Base-by-base conservation (phyloP, 2,797 vertebrate genomes). In the Alosa sapidissima region DNA sequence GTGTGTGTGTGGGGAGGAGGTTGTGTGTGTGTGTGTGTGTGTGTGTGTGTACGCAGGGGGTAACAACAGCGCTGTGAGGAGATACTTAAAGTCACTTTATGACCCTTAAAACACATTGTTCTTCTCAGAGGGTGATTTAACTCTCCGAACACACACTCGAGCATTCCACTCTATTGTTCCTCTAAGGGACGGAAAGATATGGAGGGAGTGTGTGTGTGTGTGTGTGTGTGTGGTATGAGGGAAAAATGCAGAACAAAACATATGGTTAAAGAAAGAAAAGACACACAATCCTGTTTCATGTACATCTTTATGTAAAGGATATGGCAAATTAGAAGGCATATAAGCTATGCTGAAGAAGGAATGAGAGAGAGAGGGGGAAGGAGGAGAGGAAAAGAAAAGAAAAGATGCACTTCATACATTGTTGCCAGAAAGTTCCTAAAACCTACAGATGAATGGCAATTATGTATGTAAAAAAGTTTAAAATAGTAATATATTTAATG, bases 1-100 rank as follows among this genome's bases (percentile, higher is more conserved):
- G 85, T 65, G 86, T 88, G 88, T 85, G 85, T 83, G 62, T 81
- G 78, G 83, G 87, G 86, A 85, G n/a, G n/a, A n/a, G n/a, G n/a
- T n/a, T 87, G 81, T 84, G 84, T 85, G 87, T 81, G 62, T 33
- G 62, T 68, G 62, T 33, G 62, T 68, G 62, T 68, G 62, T 68
- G 62, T 68, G 62, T 55, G 45, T 62, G 55, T 49, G 84, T 0
- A n/a, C 45, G 33, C 21, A 52, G 81, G 49, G 21, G 41, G 45
- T 62, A 72, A 28, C 52, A 72, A 72, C 65, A 36, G 28, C 65
- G 28, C 65, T 36, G 65, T 72, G 65, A 72, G 33, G 65, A 72
- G 65, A 72, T 72, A 33, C 65, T 72, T 72, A 72, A 72, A 72
- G 65, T 72, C 28, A 72, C 65, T 72, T 36, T 72, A 72, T 72